Percentiles rank a stretch among this genome's conserved stretches.
phyloP scores from a whole-genome alignment of 1,140 invertebrate genomes.

The Rhagoletis pomonella region DNA sequence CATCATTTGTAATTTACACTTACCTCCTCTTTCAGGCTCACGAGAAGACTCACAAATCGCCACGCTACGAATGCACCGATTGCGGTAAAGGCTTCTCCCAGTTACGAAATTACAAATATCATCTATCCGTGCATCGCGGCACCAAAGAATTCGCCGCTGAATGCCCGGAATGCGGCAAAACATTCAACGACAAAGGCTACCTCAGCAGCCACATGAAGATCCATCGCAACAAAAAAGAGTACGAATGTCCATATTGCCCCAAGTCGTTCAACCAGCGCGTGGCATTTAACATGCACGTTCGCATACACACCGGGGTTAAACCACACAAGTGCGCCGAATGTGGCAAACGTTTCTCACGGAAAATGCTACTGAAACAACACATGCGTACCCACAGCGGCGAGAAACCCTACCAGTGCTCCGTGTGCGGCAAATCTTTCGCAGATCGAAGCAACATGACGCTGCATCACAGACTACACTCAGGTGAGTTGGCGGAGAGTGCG shows the following conservation, averaged over 20 bases:
- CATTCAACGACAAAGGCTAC: slow-evolving; percentile 86
- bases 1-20: background rate
- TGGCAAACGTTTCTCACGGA: slow-evolving; percentile 89
- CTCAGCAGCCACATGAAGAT: slow-evolving; percentile 88
- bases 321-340: slow-evolving; percentile 91
- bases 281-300: slow-evolving; percentile 87
- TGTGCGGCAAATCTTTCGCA: slow-evolving; percentile 77
- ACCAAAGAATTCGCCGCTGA: slow-evolving; percentile 84
- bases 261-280: slow-evolving; percentile 88
- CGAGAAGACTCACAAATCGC: slow-evolving; percentile 75
- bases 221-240: slow-evolving; percentile 84
- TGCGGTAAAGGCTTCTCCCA: slow-evolving; percentile 88
- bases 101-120: slow-evolving; percentile 85
- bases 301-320: slow-evolving; percentile 87
- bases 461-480: slow-evolving; percentile 85
- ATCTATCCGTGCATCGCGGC: slow-evolving; percentile 83
- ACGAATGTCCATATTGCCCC: slow-evolving; percentile 83
- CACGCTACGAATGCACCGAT: slow-evolving; percentile 83
- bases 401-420: slow-evolving; percentile 72
- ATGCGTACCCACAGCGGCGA: slow-evolving; percentile 81
- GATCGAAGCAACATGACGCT: slow-evolving; percentile 89
- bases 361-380: slow-evolving; percentile 87
- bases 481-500: slow-evolving; percentile 65
- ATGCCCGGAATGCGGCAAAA: slow-evolving; percentile 85
- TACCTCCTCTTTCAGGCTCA: slow-evolving; percentile 63